phyloP scores from a whole-genome alignment of 2,797 vertebrate genomes.

The Spea hammondii region DNA sequence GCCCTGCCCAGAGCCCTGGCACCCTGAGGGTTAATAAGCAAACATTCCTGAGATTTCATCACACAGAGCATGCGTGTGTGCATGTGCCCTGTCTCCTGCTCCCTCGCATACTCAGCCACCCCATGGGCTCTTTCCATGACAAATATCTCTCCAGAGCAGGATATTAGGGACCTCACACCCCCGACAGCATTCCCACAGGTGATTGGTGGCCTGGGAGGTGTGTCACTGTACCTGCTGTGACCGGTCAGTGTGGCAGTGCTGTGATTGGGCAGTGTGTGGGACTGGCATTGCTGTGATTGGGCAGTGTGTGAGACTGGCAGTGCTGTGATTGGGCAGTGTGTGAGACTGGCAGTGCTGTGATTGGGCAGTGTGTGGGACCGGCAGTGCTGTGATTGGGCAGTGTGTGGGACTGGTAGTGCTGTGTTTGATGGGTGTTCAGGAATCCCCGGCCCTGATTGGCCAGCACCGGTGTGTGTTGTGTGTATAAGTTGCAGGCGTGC shows the following conservation, averaged over 20 bases:
- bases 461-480: conserved; percentile 3
- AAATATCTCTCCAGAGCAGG: too few relatives aligned
- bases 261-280: background rate
- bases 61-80: too few relatives aligned
- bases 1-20: too few relatives aligned
- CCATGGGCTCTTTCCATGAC: too few relatives aligned
- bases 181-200: background rate
- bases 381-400: background rate
- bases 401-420: background rate
- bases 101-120: too few relatives aligned
- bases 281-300: background rate
- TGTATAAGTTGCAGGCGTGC: background rate
- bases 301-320: background rate
- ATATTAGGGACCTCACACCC: background rate
- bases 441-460: background rate
- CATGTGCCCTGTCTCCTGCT: too few relatives aligned
- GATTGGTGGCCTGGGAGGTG: background rate
- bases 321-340: background rate
- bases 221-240: background rate
- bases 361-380: too few relatives aligned
- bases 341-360: background rate
- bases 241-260: background rate
- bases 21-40: too few relatives aligned
- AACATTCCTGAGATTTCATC: too few relatives aligned
- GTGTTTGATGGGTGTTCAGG: background rate